Percentiles rank a stretch among this genome's conserved stretches.
Evolutionary conservation across 2,888 invertebrate genomes (phyloP).

Genomic region (Megalurothrips usitatus): DNA sequence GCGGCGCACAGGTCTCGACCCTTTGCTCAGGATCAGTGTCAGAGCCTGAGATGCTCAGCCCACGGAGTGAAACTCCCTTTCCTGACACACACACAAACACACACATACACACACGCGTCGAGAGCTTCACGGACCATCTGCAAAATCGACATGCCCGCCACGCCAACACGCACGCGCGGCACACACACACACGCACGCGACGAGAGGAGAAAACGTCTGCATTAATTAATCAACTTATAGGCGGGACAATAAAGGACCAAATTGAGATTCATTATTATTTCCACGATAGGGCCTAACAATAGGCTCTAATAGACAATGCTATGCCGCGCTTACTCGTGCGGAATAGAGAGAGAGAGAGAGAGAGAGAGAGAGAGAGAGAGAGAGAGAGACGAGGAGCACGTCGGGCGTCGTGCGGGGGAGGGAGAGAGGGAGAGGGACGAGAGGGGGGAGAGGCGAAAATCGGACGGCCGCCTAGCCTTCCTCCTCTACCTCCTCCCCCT

Average conservation of each 20-base stretch:
- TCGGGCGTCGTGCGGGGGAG: background rate
- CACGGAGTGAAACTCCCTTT: too few species aligned
- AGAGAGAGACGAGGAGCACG: background rate
- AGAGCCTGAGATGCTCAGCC: too few species aligned
- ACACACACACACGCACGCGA: too few species aligned
- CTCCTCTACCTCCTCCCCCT: background rate
- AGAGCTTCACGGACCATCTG: too few species aligned
- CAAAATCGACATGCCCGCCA: too few species aligned
- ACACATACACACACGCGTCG: too few species aligned
- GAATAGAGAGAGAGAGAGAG: background rate
- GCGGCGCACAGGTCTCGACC: too few species aligned
- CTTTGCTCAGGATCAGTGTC: too few species aligned
- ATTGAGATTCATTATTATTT: slow-evolving; percentile 6
- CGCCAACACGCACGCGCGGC: too few species aligned
- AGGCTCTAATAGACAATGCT: slow-evolving; percentile 19
- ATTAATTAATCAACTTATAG: slow-evolving; percentile 1
- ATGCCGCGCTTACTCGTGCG: slow-evolving; percentile 10
- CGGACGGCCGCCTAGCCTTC: background rate
- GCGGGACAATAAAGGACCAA: background rate
- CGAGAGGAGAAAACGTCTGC: background rate
- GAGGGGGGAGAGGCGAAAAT: background rate
- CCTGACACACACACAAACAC: too few species aligned
- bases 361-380: background rate
- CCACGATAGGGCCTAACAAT: background rate
- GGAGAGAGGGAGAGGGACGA: background rate